These are phyloP conservation scores for Theocolax elegans DNA, from an alignment of 1,140 invertebrate species.

Conservation along the genomic window DNA sequence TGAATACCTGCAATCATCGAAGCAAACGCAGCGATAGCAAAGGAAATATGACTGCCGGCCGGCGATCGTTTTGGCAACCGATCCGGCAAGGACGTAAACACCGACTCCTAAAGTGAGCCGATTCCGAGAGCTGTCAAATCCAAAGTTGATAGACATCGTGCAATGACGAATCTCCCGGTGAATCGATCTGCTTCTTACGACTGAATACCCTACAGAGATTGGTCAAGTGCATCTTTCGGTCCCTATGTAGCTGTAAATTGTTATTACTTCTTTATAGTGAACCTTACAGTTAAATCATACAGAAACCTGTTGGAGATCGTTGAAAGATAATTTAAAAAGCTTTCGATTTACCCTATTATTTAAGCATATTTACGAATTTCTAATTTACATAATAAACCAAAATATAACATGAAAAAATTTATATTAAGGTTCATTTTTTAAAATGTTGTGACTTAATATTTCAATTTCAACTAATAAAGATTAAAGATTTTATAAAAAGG, in stretches of 20 bases:
- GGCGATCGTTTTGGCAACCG: slow-evolving; percentile 81
- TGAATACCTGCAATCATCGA: slow-evolving; percentile 88
- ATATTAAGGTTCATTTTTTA: too few species aligned
- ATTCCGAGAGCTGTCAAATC: slow-evolving; percentile 85
- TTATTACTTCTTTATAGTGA: background rate
- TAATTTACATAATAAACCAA: too few species aligned
- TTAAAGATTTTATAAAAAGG: too few species aligned
- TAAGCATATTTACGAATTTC: too few species aligned
- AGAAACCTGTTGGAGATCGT: too few species aligned
- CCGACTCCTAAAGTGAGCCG: slow-evolving; percentile 87
- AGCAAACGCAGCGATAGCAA: slow-evolving; percentile 85
- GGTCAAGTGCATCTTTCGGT: slow-evolving; percentile 21
- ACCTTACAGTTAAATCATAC: too few species aligned
- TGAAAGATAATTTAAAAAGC: too few species aligned
- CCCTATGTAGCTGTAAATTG: slow-evolving; percentile 28
- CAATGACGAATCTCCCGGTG: slow-evolving; percentile 60
- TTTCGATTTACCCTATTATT: too few species aligned
- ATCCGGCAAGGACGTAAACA: slow-evolving; percentile 88
- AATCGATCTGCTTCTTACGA: slow-evolving; percentile 50
- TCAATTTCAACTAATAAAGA: too few species aligned
- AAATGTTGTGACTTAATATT: too few species aligned
- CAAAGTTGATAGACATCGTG: slow-evolving; percentile 77
- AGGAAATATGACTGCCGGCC: slow-evolving; percentile 89
- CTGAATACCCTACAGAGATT: slow-evolving; percentile 45
- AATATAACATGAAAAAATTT: too few species aligned